These are phyloP conservation scores for Tachyglossus aculeatus DNA, from an alignment of 2,797 vertebrate genomes.

Conservation along the genomic window DNA sequence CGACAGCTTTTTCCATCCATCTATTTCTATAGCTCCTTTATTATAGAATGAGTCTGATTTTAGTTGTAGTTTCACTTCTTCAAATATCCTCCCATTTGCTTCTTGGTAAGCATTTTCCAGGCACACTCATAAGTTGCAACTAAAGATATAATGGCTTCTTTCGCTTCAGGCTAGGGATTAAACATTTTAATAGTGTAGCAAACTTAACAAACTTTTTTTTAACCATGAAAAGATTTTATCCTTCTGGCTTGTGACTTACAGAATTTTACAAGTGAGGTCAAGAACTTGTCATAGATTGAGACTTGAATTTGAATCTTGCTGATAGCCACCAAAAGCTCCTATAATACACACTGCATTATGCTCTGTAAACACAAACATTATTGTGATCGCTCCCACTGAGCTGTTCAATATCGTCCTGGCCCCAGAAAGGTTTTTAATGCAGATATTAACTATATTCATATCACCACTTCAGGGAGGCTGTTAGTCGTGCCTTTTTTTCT, in stretches of 20 bases:
- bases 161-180: slow-evolving; percentile 52
- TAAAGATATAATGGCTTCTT: slow-evolving; percentile 35
- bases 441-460: slow-evolving; percentile 42
- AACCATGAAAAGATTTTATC: slow-evolving; percentile 53
- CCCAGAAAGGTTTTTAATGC: slow-evolving; percentile 31
- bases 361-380: neutral
- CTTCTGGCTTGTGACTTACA: slow-evolving; percentile 37
- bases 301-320: slow-evolving; percentile 37
- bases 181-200: slow-evolving; percentile 50
- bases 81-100: neutral
- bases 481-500: slow-evolving; percentile 16
- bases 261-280: slow-evolving; percentile 58
- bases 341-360: neutral
- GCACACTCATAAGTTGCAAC: slow-evolving; percentile 45
- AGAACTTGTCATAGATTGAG: slow-evolving; percentile 52
- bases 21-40: neutral
- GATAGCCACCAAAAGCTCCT: neutral
- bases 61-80: neutral
- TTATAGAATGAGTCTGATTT: neutral
- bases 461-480: slow-evolving; percentile 7
- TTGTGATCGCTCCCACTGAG: neutral
- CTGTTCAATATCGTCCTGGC: neutral
- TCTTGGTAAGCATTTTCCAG: slow-evolving; percentile 6
- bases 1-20: too few relatives aligned
- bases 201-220: slow-evolving; percentile 56